Evolutionary conservation across 2,888 invertebrate species (phyloP).

Genomic region (Tanytarsus gracilentus): DNA sequence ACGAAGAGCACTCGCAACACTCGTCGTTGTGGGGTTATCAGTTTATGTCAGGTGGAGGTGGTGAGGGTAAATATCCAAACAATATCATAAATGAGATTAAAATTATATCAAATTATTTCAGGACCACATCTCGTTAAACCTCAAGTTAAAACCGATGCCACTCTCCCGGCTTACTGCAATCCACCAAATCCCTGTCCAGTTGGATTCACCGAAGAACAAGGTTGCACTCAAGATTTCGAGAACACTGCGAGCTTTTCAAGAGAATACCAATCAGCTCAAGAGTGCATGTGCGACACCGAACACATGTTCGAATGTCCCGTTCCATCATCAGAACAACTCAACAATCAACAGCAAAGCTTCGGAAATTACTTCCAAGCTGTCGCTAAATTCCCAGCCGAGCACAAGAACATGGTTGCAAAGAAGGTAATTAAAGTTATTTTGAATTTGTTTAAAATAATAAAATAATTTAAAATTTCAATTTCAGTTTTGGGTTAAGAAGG

Average conservation of each 20-base stretch:
- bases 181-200: slow-evolving; percentile 98
- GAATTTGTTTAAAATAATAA: no score
- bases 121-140: slow-evolving; percentile 39
- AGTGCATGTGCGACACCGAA: slow-evolving; percentile 96
- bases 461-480: no score
- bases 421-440: no score
- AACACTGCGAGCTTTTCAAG: slow-evolving; percentile 94
- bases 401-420: slow-evolving; percentile 66
- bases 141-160: slow-evolving; percentile 82
- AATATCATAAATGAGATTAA: neutral
- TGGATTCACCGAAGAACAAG: slow-evolving; percentile 78
- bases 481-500: slow-evolving; percentile 53
- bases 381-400: slow-evolving; percentile 49
- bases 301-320: slow-evolving; percentile 90
- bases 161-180: slow-evolving; percentile 95
- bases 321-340: slow-evolving; percentile 33
- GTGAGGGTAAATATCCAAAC: slow-evolving; percentile 62
- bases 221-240: slow-evolving; percentile 84
- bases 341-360: slow-evolving; percentile 48
- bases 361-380: slow-evolving; percentile 53
- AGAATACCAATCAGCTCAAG: slow-evolving; percentile 81
- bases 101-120: neutral
- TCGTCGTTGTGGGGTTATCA: slow-evolving; percentile 68
- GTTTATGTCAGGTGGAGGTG: slow-evolving; percentile 65
- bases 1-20: slow-evolving; percentile 81